Conservation (phyloP, 2,888 invertebrate genomes). For the Drosophila neutralis region DNA sequence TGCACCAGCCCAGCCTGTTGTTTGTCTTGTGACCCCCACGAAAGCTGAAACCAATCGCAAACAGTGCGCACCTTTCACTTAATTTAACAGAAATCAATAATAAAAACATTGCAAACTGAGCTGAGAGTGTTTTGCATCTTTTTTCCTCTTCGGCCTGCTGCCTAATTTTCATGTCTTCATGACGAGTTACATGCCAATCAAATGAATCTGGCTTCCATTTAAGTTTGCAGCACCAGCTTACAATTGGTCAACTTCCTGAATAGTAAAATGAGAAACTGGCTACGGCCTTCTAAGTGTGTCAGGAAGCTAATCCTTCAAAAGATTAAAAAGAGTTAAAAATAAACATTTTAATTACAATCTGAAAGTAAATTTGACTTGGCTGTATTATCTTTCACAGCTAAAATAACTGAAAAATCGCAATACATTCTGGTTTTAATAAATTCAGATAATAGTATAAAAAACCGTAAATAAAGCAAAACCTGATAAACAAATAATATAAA, state of each 20-base stretch:
- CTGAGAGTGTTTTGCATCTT: constrained; percentile 31
- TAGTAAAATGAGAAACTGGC: constrained; percentile 16
- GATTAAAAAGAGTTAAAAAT: not conserved
- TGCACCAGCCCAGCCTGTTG: not conserved
- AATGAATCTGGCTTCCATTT: not conserved
- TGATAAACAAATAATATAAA: not conserved
- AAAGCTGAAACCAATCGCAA: constrained; percentile 37
- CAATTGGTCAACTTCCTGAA: constrained; percentile 37
- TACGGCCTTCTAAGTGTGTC: not conserved
- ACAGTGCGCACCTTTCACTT: constrained; percentile 64
- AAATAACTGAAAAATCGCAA: not conserved
- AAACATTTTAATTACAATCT: not conserved
- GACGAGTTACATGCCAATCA: constrained; percentile 11
- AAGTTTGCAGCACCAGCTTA: not conserved
- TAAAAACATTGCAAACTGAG: constrained; percentile 22
- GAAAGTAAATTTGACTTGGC: not conserved
- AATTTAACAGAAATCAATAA: constrained; percentile 63
- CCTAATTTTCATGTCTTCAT: constrained; percentile 18
- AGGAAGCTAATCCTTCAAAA: constrained; percentile 1
- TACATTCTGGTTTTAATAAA: not conserved
- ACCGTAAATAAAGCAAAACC: not conserved
- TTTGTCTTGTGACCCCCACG: constrained; percentile 31
- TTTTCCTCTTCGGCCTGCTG: constrained; percentile 9
- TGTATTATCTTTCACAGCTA: not conserved
- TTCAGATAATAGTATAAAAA: not conserved